Evolutionary conservation across 2,797 vertebrate species (phyloP), one percentile per base, ranked within the genome.

Genomic region (Anableps anableps): DNA sequence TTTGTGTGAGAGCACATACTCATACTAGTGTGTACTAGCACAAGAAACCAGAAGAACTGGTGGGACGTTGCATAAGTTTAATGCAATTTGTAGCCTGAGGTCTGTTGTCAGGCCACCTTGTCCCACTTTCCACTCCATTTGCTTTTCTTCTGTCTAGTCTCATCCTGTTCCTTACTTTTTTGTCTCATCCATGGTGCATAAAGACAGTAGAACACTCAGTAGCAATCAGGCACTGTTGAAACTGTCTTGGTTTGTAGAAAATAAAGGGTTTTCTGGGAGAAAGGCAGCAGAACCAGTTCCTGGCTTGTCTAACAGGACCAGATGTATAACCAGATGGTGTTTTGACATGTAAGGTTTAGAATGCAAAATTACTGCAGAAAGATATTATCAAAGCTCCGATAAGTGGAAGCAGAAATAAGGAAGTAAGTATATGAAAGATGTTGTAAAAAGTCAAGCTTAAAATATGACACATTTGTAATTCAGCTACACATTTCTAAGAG

Each of bases 61-160:
- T 85, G 66, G 80, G 80, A 85, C 77, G 81, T 58, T 85, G 75
- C 21, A 17, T 62, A 83, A 86, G 60, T 90, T 88, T 88, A 90
- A 93, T 90, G 89, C 88, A 85, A 79, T 89, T 91, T 89, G 75
- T 88, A 78, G 90, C 91, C 91, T 88, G 1, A 76, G 87, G 92
- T 87, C 64, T 83, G 79, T 78, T 89, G 83, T 85, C 83, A 75
- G 75, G 60, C 81, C 70, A 74, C 80, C 5, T 53, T 86, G 81
- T 86, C 78, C 84, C 1, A 68, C 80, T 89, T 92, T 93, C 80
- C 79, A 77, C 75, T 84, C 68, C 55, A 48, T 85, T 92, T 60
- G 8, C 58, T 79, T 83, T 55, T 83, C 68, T 80, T 84, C 62
- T 41, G 13, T 80, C 80, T 84, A 82, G 91, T 86, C 90, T 90